Base-by-base conservation (phyloP, 1,140 invertebrate genomes). In the Drosophila serrata region DNA sequence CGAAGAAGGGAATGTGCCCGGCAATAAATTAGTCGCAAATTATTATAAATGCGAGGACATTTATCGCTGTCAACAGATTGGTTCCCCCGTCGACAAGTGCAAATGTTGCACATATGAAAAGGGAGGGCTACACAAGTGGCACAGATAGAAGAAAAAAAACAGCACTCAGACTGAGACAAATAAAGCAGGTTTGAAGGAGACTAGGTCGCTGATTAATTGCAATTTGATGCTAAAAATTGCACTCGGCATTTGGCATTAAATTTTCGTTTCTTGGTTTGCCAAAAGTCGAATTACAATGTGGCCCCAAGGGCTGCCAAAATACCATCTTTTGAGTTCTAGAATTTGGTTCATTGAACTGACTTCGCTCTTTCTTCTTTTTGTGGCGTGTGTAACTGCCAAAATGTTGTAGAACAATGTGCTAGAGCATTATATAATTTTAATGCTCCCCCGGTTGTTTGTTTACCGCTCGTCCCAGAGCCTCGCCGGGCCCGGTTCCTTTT, bases 171-270 rank as follows among this genome's bases (percentile, higher is more conserved):
- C 46, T 49, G 51, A 11, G 33, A 37, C 51, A 24, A 55, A 53
- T 35, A 64, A 45, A 62, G 67, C 82, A 64, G 67, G 56, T 82
- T 85, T 72, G 48, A 45, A 51, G 43, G 45, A 65, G 62, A 35
- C 37, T 65, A 31, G 61, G 62, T 79, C 42, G 22, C 65, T 78
- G 85, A 88, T 90, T 88, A 88, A 88, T 88, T 88, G 77, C 84
- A 75, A 88, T 88, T 88, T 90, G 77, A 88, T 90, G 84, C 84
- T 88, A 88, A 88, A 87, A 90, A 88, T 88, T 87, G 84, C 76
- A 68, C 42, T 35, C 42, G 39, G 27, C 45, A 19, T 72, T 70
- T 78, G 79, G 67, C 60, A 68, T 73, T 70, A 63, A 61, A 74
- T 74, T 79, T 67, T 46, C n/a, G 35, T 59, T 39, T 17, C 46